Evolutionary conservation across 2,113 vertebrate genomes (phyloP), one percentile per base, ranked within the genome.

Genomic region (Callopanchax toddi): DNA sequence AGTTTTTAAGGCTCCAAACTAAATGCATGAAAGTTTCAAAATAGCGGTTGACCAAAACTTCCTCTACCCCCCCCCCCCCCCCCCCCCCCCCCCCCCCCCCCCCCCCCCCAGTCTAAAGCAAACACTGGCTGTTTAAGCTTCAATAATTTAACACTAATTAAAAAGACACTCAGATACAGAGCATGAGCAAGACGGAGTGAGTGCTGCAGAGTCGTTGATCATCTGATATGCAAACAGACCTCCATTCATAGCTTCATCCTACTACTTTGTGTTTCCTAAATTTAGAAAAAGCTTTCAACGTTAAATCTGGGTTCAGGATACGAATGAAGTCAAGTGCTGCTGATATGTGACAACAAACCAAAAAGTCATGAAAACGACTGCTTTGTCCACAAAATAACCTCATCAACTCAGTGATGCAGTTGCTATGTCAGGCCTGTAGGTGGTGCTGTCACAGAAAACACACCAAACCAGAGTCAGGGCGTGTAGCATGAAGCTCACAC

Each of bases 121-220:
- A 82, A 87, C 61, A 81, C 54, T 60, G 51, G 48, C 75, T 39
- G 71, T 57, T 67, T 83, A 83, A 85, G 72, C 81, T 76, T 79
- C 87, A 81, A 83, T 88, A 89, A 90, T 87, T 89, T 77, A 90
- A 71, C 69, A 68, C 79, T 87, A 86, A 89, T 91, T 84, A 88
- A 85, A 88, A 85, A 77, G 76, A 82, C 76, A 78, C 60, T 29
- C 46, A 58, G 67, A 84, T 77, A 75, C 72, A 81, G 73, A 78
- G 22, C n/a, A 37, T 39, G 53, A 76, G 54, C 44, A 42, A 49
- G 53, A 67, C 40, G 12, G 20, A 57, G 72, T 70, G 56, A 75
- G 65, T 49, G 75, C 66, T 44, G 71, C 67, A 34, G 67, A 66
- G 64, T 76, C 81, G 86, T 89, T 56, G 69, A 60, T 85, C 71